Evolutionary conservation across 2,113 vertebrate genomes (phyloP), one percentile per base, ranked within the genome.

Genomic region (Malaclemys terrapin): DNA sequence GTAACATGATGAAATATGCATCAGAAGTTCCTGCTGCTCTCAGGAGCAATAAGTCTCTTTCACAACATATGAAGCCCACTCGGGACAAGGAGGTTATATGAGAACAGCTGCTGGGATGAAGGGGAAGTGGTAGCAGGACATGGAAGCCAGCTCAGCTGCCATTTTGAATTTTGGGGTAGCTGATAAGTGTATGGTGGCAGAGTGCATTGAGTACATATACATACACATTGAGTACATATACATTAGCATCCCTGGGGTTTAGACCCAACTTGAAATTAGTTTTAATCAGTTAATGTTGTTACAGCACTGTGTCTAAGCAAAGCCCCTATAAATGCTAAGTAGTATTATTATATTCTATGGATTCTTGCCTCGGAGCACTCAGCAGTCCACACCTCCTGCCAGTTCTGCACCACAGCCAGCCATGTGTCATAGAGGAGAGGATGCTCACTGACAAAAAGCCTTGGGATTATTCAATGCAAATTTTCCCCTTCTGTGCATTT

Each of bases 1-100:
- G 91, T 93, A 96, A 97, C 75, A 87, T 45, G 89, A 94, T 94
- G 82, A 96, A 95, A 93, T 96, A 96, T 97, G 95, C 96, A 95
- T 93, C 93, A 94, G 75, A 94, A 96, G 85, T 96, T 95, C 90
- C 95, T 91, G 86, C n/a, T 90, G 79, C 95, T 93, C 95, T 83
- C 75, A 96, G 65, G 94, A 95, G 78, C 94, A 97, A 95, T 86
- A 93, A 97, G 93, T 91, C 89, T 82, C 89, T 94, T 97, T 95
- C 96, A 94, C 95, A 94, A 82, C 78, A 88, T 86, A 88, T 5
- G 90, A 95, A 97, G 89, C 80, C 93, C 94, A 92, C 91, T 96
- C 87, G 86, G 94, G 95, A 65, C 86, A 94, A 76, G 91, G 49
- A 96, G 80, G 91, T 95, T 97, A 91, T 93, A 62, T 89, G 78